These are phyloP conservation scores for Rhynchophorus ferrugineus DNA, from an alignment of 1,140 invertebrate species.

Conservation along the genomic window DNA sequence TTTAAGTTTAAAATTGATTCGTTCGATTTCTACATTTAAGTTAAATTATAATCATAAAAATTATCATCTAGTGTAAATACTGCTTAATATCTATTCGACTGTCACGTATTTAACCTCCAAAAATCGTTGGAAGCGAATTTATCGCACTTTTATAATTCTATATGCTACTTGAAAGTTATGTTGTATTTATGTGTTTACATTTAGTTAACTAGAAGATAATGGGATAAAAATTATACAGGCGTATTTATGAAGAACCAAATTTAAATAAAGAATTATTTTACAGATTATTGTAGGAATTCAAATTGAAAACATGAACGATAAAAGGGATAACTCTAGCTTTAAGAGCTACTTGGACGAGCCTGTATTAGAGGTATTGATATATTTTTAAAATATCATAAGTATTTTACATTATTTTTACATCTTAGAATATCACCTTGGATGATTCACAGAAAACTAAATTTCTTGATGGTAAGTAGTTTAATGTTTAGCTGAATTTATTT, in stretches of 20 bases:
- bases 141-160: too few relatives aligned
- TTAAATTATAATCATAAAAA: too few relatives aligned
- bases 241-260: not conserved
- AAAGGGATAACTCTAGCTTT: slow-evolving; percentile 31
- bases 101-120: too few relatives aligned
- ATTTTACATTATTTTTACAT: slow-evolving; percentile 11
- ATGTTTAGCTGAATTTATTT: slow-evolving; percentile 28
- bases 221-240: not conserved
- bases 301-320: slow-evolving; percentile 24
- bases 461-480: slow-evolving; percentile 42
- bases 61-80: too few relatives aligned
- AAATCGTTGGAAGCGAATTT: too few relatives aligned
- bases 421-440: slow-evolving; percentile 32
- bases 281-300: not conserved
- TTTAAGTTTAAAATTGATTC: too few relatives aligned
- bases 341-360: slow-evolving; percentile 32
- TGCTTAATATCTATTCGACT: too few relatives aligned
- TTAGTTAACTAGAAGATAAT: too few relatives aligned
- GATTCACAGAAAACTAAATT: slow-evolving; percentile 39
- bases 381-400: not conserved
- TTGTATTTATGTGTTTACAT: too few relatives aligned
- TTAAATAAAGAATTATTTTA: not conserved
- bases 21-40: too few relatives aligned
- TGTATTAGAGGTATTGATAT: slow-evolving; percentile 27
- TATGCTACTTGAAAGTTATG: too few relatives aligned